Evolutionary conservation across 1,140 invertebrate species (phyloP).

Genomic region (Andricus grossulariae): DNA sequence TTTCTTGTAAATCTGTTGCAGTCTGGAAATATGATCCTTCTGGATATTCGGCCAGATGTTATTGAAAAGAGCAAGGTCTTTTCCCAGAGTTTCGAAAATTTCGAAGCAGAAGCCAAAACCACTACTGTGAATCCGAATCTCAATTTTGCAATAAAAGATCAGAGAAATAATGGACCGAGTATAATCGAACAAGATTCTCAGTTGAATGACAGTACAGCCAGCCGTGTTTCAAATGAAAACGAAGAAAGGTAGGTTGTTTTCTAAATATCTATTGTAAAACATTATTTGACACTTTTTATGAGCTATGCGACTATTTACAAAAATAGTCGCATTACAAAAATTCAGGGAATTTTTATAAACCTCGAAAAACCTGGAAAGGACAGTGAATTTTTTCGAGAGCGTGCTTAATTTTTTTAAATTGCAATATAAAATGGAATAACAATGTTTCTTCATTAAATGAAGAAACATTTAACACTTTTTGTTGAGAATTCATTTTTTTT

Average conservation of each 20-base stretch:
- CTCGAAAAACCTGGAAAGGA: too few species aligned
- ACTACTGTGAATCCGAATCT: constrained; percentile 53
- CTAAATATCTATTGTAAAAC: constrained; percentile 30
- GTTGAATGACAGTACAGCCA: constrained; percentile 45
- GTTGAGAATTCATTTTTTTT: too few species aligned
- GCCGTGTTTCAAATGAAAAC: constrained; percentile 45
- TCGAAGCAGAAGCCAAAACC: constrained; percentile 61
- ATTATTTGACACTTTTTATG: too few species aligned
- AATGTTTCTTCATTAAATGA: too few species aligned
- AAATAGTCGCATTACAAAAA: too few species aligned
- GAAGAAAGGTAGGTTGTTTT: constrained; percentile 46
- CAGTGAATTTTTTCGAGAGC: too few species aligned
- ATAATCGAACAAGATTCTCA: constrained; percentile 41
- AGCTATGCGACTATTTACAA: too few species aligned
- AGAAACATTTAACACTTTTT: constrained; percentile 41
- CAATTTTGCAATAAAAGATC: constrained; percentile 51
- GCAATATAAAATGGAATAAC: too few species aligned
- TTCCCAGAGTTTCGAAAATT: constrained; percentile 58
- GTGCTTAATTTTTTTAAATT: too few species aligned
- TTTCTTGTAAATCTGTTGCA: constrained; percentile 43
- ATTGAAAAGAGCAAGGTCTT: constrained; percentile 57
- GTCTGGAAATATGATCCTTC: constrained; percentile 60
- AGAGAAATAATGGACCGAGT: constrained; percentile 56
- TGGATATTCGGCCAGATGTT: constrained; percentile 60
- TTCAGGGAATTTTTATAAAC: too few species aligned